Conservation (phyloP, 2,113 vertebrate genomes). For the Tiliqua scincoides region DNA sequence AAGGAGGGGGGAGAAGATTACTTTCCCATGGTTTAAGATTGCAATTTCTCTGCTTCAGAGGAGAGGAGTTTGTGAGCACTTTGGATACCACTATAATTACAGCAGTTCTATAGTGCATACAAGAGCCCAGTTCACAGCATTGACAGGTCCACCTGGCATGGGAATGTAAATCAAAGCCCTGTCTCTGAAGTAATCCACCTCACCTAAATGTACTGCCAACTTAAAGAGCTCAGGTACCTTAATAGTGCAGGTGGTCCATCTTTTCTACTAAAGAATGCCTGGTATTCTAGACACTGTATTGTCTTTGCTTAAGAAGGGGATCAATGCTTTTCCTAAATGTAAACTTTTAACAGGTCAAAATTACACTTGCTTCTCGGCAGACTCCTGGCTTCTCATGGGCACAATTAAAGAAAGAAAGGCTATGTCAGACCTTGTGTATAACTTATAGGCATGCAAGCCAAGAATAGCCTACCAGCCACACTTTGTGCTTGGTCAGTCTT, state of each 20-base stretch:
- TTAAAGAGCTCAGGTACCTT: neutral
- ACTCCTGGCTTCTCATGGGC: neutral
- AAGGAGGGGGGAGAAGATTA: too few relatives aligned
- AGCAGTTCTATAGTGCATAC: neutral
- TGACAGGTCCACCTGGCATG: neutral
- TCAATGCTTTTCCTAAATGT: neutral
- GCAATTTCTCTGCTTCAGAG: neutral
- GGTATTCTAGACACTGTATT: neutral
- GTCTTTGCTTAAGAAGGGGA: constrained; percentile 7
- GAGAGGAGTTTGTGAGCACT: neutral
- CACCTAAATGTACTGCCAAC: neutral
- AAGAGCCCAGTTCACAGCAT: neutral
- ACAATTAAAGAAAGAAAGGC: neutral
- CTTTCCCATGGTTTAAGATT: constrained; percentile 12
- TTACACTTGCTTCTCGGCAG: neutral
- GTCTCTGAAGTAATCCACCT: neutral
- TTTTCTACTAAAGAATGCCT: neutral
- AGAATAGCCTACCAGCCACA: too few relatives aligned
- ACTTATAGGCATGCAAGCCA: neutral
- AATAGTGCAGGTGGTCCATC: neutral
- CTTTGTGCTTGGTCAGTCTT: too few relatives aligned
- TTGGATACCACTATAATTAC: neutral
- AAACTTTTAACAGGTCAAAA: neutral
- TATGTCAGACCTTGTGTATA: neutral
- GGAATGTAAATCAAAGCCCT: neutral